These are phyloP conservation scores for Thalassoma bifasciatum DNA, from an alignment of 2,113 vertebrate genomes.

Conservation along the genomic window DNA sequence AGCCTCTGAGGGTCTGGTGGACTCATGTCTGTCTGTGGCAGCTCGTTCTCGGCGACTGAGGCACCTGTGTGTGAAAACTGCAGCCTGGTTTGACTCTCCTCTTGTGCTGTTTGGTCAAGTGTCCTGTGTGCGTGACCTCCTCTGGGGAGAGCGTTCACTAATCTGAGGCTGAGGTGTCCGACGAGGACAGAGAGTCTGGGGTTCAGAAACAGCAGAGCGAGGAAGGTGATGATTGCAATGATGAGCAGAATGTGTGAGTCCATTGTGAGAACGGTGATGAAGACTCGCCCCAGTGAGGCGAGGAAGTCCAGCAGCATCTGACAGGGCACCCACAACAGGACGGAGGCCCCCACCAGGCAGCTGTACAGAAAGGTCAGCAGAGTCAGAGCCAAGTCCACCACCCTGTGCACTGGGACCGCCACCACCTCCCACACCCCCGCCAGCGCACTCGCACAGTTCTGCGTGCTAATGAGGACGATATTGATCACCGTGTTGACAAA, in stretches of 20 bases:
- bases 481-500: constrained; percentile 88
- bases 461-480: constrained; percentile 85
- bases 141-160: constrained; percentile 59
- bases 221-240: constrained; percentile 63
- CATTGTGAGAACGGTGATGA: constrained; percentile 80
- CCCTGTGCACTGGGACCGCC: constrained; percentile 67
- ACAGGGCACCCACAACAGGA: constrained; percentile 88
- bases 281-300: constrained; percentile 61
- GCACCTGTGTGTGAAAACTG: neutral
- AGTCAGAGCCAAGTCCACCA: constrained; percentile 73
- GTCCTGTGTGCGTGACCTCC: constrained; percentile 66
- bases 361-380: constrained; percentile 84
- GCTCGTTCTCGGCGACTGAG: neutral
- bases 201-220: constrained; percentile 65
- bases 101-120: constrained; percentile 71
- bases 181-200: constrained; percentile 72
- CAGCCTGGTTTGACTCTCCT: constrained; percentile 18
- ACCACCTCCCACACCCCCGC: constrained; percentile 81
- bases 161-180: constrained; percentile 28
- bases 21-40: neutral
- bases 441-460: constrained; percentile 82
- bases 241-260: constrained; percentile 81
- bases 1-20: neutral
- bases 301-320: constrained; percentile 83
- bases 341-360: constrained; percentile 81